Percentiles rank a stretch among this genome's conserved stretches.
phyloP scores from a whole-genome alignment of 2,797 vertebrate species.

The Argentina silus region DNA sequence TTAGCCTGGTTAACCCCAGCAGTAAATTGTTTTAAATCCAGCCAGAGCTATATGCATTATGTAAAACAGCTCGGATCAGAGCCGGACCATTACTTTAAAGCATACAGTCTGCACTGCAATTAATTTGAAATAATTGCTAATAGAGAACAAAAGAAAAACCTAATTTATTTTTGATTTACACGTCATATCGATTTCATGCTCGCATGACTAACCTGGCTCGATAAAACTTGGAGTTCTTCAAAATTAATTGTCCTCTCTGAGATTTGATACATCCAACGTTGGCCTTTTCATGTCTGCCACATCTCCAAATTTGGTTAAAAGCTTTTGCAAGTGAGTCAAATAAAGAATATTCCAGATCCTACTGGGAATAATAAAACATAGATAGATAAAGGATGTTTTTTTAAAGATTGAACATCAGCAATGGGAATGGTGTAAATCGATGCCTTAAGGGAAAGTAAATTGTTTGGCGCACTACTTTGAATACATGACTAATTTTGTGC shows the following conservation, averaged over 20 bases:
- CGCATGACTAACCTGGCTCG: constrained; percentile 62
- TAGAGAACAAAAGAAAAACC: constrained; percentile 68
- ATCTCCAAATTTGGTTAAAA: constrained; percentile 49
- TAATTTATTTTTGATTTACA: constrained; percentile 76
- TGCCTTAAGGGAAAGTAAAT: not conserved
- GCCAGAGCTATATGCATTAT: constrained; percentile 55
- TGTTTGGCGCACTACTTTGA: no score
- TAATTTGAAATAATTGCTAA: constrained; percentile 71
- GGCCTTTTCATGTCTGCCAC: constrained; percentile 56
- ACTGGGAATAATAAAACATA: constrained; percentile 17
- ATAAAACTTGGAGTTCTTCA: constrained; percentile 52
- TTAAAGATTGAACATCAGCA: constrained; percentile 3
- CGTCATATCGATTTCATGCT: constrained; percentile 73
- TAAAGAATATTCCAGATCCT: constrained; percentile 34
- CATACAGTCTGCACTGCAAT: constrained; percentile 51
- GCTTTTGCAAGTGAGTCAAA: constrained; percentile 52
- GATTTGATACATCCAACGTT: constrained; percentile 56
- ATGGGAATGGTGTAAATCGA: constrained; percentile 19
- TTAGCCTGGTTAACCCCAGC: constrained; percentile 65
- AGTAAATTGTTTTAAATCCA: constrained; percentile 70
- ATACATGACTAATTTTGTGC: no score
- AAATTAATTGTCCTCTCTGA: constrained; percentile 73
- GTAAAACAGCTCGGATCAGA: constrained; percentile 60
- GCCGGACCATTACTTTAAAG: constrained; percentile 61
- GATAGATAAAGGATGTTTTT: no score